A percentile compares a stretch with the other conserved stretches of the same genome.
phyloP scores from a whole-genome alignment of 1,140 invertebrate species.

The Drosophila ironensis region DNA sequence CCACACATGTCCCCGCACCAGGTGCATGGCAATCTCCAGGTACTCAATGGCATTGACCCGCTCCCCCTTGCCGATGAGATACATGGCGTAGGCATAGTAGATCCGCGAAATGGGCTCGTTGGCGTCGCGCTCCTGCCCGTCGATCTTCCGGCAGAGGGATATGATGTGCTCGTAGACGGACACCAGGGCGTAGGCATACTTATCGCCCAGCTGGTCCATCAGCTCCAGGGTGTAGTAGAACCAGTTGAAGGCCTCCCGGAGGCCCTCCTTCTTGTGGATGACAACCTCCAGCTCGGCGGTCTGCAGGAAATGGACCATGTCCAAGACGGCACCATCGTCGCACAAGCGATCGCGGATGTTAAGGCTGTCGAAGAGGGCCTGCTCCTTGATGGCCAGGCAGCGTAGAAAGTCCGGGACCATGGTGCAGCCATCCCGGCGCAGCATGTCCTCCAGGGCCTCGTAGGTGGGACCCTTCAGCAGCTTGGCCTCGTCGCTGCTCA shows the following conservation, averaged over 20 bases:
- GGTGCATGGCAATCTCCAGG: conserved; percentile 37
- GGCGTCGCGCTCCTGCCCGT: conserved; percentile 46
- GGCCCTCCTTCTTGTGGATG: conserved; percentile 20
- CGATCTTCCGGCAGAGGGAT: conserved; percentile 51
- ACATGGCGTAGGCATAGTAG: conserved; percentile 53
- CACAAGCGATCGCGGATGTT: conserved; percentile 53
- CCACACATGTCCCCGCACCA: conserved; percentile 65
- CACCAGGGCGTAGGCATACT: conserved; percentile 53
- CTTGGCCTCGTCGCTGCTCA: conserved; percentile 39
- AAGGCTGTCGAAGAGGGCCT: conserved; percentile 39
- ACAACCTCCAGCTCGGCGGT: conserved; percentile 45
- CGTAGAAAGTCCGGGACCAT: conserved; percentile 54
- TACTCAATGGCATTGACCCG: conserved; percentile 38
- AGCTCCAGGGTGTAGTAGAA: conserved; percentile 56
- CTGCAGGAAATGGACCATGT: conserved; percentile 47
- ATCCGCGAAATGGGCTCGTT: conserved; percentile 62
- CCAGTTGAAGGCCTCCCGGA: conserved; percentile 41
- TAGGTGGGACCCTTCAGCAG: conserved; percentile 43
- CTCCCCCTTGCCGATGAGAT: conserved; percentile 24
- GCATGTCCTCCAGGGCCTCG: conserved; percentile 52
- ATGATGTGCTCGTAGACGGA: conserved; percentile 59
- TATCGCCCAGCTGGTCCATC: conserved; percentile 49
- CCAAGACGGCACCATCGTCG: conserved; percentile 43
- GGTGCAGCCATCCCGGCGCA: conserved; percentile 46
- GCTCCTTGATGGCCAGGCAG: conserved; percentile 61